phyloP scores from a whole-genome alignment of 2,113 vertebrate genomes.

The Pica pica region DNA sequence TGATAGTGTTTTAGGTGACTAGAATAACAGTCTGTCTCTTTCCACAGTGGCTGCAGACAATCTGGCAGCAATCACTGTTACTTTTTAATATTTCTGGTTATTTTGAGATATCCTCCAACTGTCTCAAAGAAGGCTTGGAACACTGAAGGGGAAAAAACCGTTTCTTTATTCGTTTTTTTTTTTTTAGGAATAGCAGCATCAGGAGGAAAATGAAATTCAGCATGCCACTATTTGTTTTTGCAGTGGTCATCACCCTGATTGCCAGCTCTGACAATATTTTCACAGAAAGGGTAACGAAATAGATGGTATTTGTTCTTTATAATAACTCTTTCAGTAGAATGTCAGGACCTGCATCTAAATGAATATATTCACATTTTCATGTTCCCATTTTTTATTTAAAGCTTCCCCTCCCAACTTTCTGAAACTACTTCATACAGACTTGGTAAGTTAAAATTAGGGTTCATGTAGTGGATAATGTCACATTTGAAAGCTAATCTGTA shows the following conservation, averaged over 20 bases:
- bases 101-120: slow-evolving; percentile 69
- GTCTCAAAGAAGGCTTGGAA: slow-evolving; percentile 54
- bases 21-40: slow-evolving; percentile 68
- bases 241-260: slow-evolving; percentile 56
- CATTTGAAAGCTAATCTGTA: slow-evolving; percentile 37
- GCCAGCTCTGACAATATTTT: slow-evolving; percentile 62
- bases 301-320: slow-evolving; percentile 56
- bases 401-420: slow-evolving; percentile 45
- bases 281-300: slow-evolving; percentile 60
- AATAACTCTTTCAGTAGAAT: slow-evolving; percentile 49
- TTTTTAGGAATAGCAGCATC: slow-evolving; percentile 27
- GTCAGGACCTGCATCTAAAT: slow-evolving; percentile 28
- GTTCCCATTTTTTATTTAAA: slow-evolving; percentile 57
- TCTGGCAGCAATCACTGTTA: slow-evolving; percentile 66
- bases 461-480: slow-evolving; percentile 14
- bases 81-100: slow-evolving; percentile 68
- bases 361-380: slow-evolving; percentile 35
- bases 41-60: slow-evolving; percentile 62
- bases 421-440: slow-evolving; percentile 24
- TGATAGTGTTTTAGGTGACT: slow-evolving; percentile 60
- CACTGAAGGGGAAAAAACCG: slow-evolving; percentile 23
- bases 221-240: slow-evolving; percentile 49
- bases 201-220: slow-evolving; percentile 52
- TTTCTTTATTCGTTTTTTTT: not conserved
- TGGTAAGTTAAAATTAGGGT: slow-evolving; percentile 38